These are phyloP conservation scores for Oxyruncus cristatus DNA, from an alignment of 2,113 vertebrate species.

Conservation along the genomic window DNA sequence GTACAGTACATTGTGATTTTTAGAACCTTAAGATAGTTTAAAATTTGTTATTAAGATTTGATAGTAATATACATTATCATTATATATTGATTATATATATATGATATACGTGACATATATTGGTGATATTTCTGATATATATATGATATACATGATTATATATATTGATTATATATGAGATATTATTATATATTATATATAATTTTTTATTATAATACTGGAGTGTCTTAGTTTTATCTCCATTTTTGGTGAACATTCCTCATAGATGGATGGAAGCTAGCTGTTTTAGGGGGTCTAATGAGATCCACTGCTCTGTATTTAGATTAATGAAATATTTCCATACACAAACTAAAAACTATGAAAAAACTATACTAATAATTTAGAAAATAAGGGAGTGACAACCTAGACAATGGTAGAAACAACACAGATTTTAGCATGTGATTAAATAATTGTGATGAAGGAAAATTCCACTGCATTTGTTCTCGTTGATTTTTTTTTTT, in stretches of 20 bases:
- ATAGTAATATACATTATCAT: not conserved
- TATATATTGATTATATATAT: not conserved
- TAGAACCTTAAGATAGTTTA: not conserved
- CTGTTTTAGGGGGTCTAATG: not conserved
- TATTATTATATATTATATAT: not conserved
- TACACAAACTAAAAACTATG: not conserved
- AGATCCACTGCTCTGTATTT: not conserved
- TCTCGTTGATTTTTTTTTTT: not conserved
- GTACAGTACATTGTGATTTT: not conserved
- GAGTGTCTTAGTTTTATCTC: not conserved
- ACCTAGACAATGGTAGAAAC: not conserved
- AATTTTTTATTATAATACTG: not conserved
- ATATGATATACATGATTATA: not conserved
- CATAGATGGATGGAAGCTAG: not conserved
- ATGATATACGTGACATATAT: not conserved
- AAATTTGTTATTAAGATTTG: not conserved
- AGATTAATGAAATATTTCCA: not conserved
- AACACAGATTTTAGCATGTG: not conserved
- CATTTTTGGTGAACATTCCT: not conserved
- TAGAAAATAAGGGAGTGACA: not conserved
- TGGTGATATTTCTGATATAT: not conserved
- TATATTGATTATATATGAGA: not conserved
- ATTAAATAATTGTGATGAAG: not conserved
- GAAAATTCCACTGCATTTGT: not conserved
- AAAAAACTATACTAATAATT: not conserved